Conservation (phyloP, 35 echinoderm and acorn worm species). For the Patiria miniata region DNA sequence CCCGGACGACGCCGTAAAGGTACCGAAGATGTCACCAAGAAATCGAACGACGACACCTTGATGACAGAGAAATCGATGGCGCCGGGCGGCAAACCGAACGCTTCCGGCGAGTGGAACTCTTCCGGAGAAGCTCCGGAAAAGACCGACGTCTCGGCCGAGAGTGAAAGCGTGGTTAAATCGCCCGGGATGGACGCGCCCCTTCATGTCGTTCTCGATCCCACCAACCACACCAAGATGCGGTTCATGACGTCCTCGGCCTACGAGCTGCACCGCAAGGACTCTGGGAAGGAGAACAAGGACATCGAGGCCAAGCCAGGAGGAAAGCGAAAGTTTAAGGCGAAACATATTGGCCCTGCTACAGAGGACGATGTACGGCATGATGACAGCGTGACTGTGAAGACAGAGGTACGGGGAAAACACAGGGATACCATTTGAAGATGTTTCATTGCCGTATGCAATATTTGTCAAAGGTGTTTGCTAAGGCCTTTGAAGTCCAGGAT, state of each 20-base stretch:
- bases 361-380: slow-evolving; percentile 31
- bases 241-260: slow-evolving; percentile 31
- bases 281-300: slow-evolving; percentile 10
- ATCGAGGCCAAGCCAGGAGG: slow-evolving; percentile 26
- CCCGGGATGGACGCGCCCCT: slow-evolving; percentile 29
- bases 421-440: too few species aligned
- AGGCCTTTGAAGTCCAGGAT: too few species aligned
- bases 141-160: not conserved
- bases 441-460: too few species aligned
- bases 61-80: not conserved
- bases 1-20: not conserved
- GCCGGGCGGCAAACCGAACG: not conserved
- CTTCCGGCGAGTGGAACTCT: too few species aligned
- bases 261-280: not conserved
- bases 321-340: slow-evolving; percentile 52
- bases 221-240: slow-evolving; percentile 58
- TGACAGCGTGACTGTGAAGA: slow-evolving; percentile 1
- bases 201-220: slow-evolving; percentile 47
- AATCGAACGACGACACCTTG: not conserved
- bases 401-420: not conserved
- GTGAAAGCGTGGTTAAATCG: not conserved
- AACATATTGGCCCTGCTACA: slow-evolving; percentile 31
- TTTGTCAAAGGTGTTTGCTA: too few species aligned
- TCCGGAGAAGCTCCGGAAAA: too few species aligned
- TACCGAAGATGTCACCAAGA: not conserved